Evolutionary conservation across 2,888 invertebrate species (phyloP).

Genomic region (Metallyticus violacea): DNA sequence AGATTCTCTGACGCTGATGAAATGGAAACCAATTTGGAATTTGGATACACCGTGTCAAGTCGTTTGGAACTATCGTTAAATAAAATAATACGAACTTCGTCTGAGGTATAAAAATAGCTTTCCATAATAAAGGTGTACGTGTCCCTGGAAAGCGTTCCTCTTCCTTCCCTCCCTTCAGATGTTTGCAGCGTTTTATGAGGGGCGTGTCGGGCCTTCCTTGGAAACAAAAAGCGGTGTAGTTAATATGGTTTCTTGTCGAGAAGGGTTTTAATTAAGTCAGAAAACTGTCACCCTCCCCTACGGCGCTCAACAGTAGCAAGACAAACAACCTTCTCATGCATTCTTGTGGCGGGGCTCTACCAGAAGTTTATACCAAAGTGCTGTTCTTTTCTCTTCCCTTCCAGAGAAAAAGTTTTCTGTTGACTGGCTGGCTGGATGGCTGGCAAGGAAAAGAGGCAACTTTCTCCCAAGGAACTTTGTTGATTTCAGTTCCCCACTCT

Average conservation of each 20-base stretch:
- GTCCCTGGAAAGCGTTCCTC: too few relatives aligned
- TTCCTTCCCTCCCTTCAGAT: too few relatives aligned
- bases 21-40: too few relatives aligned
- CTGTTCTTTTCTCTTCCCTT: neutral
- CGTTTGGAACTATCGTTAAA: too few relatives aligned
- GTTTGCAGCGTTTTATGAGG: neutral
- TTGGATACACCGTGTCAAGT: too few relatives aligned
- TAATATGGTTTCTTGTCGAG: neutral
- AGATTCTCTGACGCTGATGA: too few relatives aligned
- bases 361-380: neutral
- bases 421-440: neutral
- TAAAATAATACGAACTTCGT: too few relatives aligned
- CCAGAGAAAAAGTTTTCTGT: neutral
- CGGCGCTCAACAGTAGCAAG: too few relatives aligned
- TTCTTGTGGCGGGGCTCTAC: neutral
- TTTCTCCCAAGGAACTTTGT: neutral
- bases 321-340: neutral
- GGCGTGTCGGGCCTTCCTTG: too few relatives aligned
- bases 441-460: neutral
- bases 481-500: neutral
- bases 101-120: too few relatives aligned
- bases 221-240: neutral
- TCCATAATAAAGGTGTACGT: too few relatives aligned
- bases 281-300: neutral
- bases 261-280: neutral